Conservation (phyloP, 2,888 invertebrate species). For the Brachyopa scutellaris region DNA sequence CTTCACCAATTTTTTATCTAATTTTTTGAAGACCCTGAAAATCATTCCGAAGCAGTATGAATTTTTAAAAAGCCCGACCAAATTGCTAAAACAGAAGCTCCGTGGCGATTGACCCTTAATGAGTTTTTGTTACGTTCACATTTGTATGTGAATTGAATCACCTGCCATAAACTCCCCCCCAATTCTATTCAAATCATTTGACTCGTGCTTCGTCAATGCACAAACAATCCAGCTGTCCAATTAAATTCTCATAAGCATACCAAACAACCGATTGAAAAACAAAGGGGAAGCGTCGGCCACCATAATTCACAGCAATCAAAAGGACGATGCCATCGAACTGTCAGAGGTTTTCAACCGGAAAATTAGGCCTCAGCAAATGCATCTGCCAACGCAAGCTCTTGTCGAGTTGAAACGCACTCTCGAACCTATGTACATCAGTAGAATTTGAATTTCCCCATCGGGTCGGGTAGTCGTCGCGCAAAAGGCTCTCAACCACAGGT, state of each 20-base stretch:
- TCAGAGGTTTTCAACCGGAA: slow-evolving; percentile 50
- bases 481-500: slow-evolving; percentile 47
- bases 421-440: slow-evolving; percentile 9
- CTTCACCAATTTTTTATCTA: no score
- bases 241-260: slow-evolving; percentile 60
- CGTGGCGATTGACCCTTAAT: no score
- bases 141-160: no score
- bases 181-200: slow-evolving; percentile 36
- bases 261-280: slow-evolving; percentile 31
- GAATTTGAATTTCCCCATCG: slow-evolving; percentile 18
- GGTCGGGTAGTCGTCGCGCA: no score
- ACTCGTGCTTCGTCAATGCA: slow-evolving; percentile 51
- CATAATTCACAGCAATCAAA: slow-evolving; percentile 36
- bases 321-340: slow-evolving; percentile 15
- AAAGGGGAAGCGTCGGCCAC: slow-evolving; percentile 24
- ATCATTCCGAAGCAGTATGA: no score
- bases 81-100: no score
- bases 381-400: slow-evolving; percentile 53
- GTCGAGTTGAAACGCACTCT: background rate
- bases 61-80: no score
- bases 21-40: no score
- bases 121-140: no score
- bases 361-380: slow-evolving; percentile 62
- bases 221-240: slow-evolving; percentile 59
- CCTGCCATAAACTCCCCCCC: slow-evolving; percentile 1